A percentile compares a stretch with the other conserved stretches of the same genome.
phyloP scores from a whole-genome alignment of 2,797 vertebrate genomes.

The Cephalopachus bancanus region DNA sequence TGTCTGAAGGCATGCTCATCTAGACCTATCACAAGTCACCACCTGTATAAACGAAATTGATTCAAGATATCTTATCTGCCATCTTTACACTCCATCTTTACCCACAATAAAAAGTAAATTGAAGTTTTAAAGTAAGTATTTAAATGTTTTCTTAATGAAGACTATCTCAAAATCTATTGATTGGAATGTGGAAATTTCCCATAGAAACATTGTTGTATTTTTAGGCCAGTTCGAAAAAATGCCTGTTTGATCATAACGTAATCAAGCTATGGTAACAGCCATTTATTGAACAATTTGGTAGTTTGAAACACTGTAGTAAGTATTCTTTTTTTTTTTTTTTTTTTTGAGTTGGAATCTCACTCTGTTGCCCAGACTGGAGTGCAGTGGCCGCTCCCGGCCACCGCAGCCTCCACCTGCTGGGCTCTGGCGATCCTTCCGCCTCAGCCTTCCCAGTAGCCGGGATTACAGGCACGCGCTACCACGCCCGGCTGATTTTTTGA shows the following conservation, averaged over 20 bases:
- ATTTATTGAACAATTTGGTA: background rate
- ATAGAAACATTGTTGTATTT: background rate
- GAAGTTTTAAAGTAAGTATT: slow-evolving; percentile 52
- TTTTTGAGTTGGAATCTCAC: too few species aligned
- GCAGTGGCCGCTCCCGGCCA: too few species aligned
- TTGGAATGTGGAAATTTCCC: background rate
- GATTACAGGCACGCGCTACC: too few species aligned
- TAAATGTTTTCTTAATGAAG: slow-evolving; percentile 53
- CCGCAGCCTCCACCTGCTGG: too few species aligned
- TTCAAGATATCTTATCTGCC: background rate
- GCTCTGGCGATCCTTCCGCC: too few species aligned
- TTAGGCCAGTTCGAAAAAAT: slow-evolving; percentile 3
- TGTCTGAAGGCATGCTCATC: background rate
- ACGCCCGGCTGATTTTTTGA: too few species aligned
- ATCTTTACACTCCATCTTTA: background rate
- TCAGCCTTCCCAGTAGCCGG: too few species aligned
- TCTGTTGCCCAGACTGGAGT: too few species aligned
- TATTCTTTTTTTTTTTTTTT: too few species aligned
- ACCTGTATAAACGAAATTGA: background rate
- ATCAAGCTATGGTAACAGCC: background rate
- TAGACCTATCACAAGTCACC: background rate
- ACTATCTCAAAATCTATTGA: slow-evolving; percentile 5
- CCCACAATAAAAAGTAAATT: background rate
- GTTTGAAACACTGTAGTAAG: background rate
- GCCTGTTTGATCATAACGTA: background rate